These are phyloP conservation scores for Columba janthina DNA, from an alignment of 2,113 vertebrate species.

Conservation along the genomic window DNA sequence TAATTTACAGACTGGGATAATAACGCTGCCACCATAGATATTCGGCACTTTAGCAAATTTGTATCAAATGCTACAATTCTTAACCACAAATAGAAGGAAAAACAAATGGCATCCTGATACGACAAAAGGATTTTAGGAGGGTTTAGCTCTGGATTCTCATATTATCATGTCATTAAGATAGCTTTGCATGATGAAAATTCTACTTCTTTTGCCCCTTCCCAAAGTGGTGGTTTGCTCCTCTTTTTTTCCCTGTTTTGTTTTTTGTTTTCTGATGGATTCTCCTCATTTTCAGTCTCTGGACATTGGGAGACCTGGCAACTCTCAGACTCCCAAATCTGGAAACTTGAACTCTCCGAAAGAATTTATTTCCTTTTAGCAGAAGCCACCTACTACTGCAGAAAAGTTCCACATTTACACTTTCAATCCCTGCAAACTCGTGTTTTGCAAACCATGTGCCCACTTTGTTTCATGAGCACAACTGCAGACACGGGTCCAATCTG, in stretches of 20 bases:
- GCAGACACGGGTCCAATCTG: not conserved
- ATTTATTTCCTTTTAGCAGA: not conserved
- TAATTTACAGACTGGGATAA: not conserved
- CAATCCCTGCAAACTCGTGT: fast-evolving
- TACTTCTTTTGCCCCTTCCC: not conserved
- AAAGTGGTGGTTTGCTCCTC: not conserved
- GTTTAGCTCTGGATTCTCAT: not conserved
- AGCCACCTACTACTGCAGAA: not conserved
- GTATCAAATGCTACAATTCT: not conserved
- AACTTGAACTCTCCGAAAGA: not conserved
- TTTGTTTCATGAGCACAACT: not conserved
- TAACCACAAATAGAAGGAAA: not conserved
- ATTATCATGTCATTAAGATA: not conserved
- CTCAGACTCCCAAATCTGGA: not conserved
- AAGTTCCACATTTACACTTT: not conserved
- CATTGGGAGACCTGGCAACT: not conserved
- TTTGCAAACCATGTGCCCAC: too few species aligned
- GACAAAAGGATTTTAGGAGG: not conserved
- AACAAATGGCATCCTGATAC: not conserved
- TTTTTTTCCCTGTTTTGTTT: not conserved
- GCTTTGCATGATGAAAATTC: not conserved
- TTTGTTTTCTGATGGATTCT: not conserved
- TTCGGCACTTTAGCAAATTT: not conserved
- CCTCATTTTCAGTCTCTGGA: not conserved
- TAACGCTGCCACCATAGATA: not conserved